Conservation (phyloP, 2,113 vertebrate species). For the Ptilorrhoa leucosticta region DNA sequence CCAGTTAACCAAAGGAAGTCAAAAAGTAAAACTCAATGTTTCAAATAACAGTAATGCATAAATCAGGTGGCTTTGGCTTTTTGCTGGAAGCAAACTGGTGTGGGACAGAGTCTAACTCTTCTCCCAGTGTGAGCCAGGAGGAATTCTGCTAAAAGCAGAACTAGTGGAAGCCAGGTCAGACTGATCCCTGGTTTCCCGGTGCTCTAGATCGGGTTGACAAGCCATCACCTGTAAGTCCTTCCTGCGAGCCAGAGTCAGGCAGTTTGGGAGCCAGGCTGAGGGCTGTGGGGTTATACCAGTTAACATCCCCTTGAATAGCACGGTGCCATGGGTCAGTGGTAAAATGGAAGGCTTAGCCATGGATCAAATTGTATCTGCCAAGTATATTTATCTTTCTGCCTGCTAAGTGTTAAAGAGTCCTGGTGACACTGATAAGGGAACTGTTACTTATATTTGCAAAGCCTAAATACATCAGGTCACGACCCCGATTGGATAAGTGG, state of each 20-base stretch:
- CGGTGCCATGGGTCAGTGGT: slow-evolving; percentile 69
- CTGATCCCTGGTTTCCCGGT: not conserved
- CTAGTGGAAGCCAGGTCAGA: not conserved
- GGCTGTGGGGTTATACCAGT: slow-evolving; percentile 36
- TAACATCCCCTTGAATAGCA: slow-evolving; percentile 69
- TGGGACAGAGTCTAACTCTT: not conserved
- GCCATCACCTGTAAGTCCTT: not conserved
- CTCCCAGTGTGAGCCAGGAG: not conserved
- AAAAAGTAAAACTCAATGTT: not conserved
- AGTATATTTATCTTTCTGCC: slow-evolving; percentile 81
- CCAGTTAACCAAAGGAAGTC: not conserved
- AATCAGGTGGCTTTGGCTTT: not conserved
- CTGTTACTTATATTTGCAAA: slow-evolving; percentile 70
- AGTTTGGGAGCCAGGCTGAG: not conserved
- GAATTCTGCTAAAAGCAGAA: not conserved
- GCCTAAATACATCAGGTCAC: slow-evolving; percentile 75
- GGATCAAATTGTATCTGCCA: slow-evolving; percentile 74
- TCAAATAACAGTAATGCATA: not conserved
- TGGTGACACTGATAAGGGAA: slow-evolving; percentile 76
- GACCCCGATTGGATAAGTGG: slow-evolving; percentile 78
- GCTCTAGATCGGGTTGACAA: not conserved
- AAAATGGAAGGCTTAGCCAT: slow-evolving; percentile 72
- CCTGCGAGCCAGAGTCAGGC: not conserved
- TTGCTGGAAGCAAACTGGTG: not conserved
- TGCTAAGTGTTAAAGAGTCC: slow-evolving; percentile 77